Percentiles rank a stretch among this genome's conserved stretches.
Evolutionary conservation across 2,888 invertebrate genomes (phyloP).

Genomic region (Orthosia gothica): DNA sequence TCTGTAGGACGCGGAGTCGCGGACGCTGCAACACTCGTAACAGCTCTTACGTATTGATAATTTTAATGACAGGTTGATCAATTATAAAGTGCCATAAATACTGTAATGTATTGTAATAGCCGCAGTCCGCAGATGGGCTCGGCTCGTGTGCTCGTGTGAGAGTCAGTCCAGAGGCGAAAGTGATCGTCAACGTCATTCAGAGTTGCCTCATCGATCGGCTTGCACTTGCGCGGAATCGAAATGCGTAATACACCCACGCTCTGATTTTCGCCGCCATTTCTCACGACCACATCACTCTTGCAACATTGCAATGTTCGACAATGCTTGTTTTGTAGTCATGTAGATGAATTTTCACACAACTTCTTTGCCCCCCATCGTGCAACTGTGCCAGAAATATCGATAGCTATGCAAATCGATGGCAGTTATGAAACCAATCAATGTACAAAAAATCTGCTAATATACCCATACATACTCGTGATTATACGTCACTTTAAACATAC

Average conservation of each 20-base stretch:
- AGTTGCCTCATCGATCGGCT: slow-evolving; percentile 84
- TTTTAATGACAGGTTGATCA: slow-evolving; percentile 42
- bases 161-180: slow-evolving; percentile 82
- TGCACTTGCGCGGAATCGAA: slow-evolving; percentile 81
- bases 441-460: slow-evolving; percentile 68
- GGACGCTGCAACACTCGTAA: slow-evolving; percentile 28
- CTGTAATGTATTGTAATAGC: slow-evolving; percentile 46
- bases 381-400: slow-evolving; percentile 75
- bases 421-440: slow-evolving; percentile 72
- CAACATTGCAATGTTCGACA: slow-evolving; percentile 80
- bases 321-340: slow-evolving; percentile 79
- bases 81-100: slow-evolving; percentile 45
- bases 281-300: slow-evolving; percentile 84
- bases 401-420: slow-evolving; percentile 80
- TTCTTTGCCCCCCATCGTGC: slow-evolving; percentile 74
- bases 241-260: slow-evolving; percentile 89
- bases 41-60: slow-evolving; percentile 40
- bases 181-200: slow-evolving; percentile 78
- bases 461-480: slow-evolving; percentile 63
- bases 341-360: slow-evolving; percentile 81
- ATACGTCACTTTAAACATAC: slow-evolving; percentile 69
- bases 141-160: slow-evolving; percentile 67
- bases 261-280: slow-evolving; percentile 85
- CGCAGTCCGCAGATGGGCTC: slow-evolving; percentile 17
- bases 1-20: slow-evolving; percentile 16